Evolutionary conservation across 1,140 invertebrate species (phyloP).

Genomic region (Sinonovacula constricta): DNA sequence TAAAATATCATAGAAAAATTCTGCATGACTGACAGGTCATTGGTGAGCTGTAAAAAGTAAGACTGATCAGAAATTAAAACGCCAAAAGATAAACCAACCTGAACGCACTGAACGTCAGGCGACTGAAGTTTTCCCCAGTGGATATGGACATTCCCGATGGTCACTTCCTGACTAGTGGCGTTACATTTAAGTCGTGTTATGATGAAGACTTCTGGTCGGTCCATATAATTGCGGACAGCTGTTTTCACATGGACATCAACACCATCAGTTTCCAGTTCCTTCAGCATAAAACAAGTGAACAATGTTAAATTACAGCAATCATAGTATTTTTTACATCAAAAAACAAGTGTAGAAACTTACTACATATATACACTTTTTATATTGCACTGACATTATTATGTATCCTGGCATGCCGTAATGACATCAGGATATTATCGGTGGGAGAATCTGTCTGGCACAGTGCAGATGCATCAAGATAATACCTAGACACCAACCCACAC

Average conservation of each 20-base stretch:
- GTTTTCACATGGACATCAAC: slow-evolving; percentile 25
- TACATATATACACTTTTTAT: background rate
- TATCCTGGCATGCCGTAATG: no score
- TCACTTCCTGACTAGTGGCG: slow-evolving; percentile 52
- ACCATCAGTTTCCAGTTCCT: slow-evolving; percentile 6
- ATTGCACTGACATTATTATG: background rate
- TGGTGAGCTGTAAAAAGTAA: no score
- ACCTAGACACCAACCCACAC: no score
- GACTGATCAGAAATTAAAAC: no score
- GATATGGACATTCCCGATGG: slow-evolving; percentile 66
- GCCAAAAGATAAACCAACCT: slow-evolving; percentile 51
- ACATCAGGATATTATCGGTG: no score
- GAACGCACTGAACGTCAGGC: slow-evolving; percentile 66
- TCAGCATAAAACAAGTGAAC: background rate
- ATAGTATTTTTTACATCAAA: background rate
- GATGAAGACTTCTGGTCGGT: slow-evolving; percentile 57
- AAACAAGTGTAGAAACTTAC: background rate
- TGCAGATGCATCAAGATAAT: no score
- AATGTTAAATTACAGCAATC: background rate
- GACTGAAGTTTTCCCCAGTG: slow-evolving; percentile 57
- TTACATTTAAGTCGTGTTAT: slow-evolving; percentile 60
- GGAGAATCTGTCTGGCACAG: no score
- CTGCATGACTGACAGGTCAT: no score
- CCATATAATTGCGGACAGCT: slow-evolving; percentile 50
- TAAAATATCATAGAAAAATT: no score